Evolutionary conservation across 2,888 invertebrate species (phyloP), one percentile per base, ranked within the genome.

Genomic region (Trichacis sp.): DNA sequence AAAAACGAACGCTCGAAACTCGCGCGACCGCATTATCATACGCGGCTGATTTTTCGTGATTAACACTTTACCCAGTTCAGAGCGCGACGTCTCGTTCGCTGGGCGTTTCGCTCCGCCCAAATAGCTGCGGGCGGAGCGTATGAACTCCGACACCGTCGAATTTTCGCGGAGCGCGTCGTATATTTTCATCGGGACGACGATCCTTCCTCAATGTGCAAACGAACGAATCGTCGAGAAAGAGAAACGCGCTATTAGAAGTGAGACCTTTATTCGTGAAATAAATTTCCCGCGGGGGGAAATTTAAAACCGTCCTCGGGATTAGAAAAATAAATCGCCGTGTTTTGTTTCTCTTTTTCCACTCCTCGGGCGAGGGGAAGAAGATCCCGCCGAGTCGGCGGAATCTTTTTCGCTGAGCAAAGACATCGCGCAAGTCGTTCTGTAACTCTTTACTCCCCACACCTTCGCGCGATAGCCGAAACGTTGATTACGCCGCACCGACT

Each of bases 401-500:
- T 17, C 18, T n/a, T 42, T 45, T 45, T 45, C 45, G 18, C 45
- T n/a, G 45, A 15, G 42, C 17, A n/a, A n/a, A 2, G 8, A 45
- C 20, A n/a, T 33, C 33, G 33, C 18, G 9, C 29, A n/a, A 51
- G 51, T 51, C 40, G 19, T 58, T 55, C 55, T 29, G 42, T 29
- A 47, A 42, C 45, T 12, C 42, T 29, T 62, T 30, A 9, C 42
- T 29, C 57, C 45, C 8, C 29, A 45, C 30, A 46, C 40, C n/a
- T 51, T 33, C 45, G 45, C 53, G 12, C 57, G 50, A 58, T 42
- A 50, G 58, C 63, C 59, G 8, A 59, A 55, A 62, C 43, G 56
- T 53, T 74, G 60, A 66, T 52, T 64, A 61, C 64, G 57, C 60
- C 58, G 63, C 47, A 15, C 30, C 38, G 40, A 54, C 48, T 53